A percentile compares a stretch with the other conserved stretches of the same genome.
These are phyloP conservation scores for Palloptera scutellata DNA, from an alignment of 2,888 invertebrate genomes.

Conservation along the genomic window DNA sequence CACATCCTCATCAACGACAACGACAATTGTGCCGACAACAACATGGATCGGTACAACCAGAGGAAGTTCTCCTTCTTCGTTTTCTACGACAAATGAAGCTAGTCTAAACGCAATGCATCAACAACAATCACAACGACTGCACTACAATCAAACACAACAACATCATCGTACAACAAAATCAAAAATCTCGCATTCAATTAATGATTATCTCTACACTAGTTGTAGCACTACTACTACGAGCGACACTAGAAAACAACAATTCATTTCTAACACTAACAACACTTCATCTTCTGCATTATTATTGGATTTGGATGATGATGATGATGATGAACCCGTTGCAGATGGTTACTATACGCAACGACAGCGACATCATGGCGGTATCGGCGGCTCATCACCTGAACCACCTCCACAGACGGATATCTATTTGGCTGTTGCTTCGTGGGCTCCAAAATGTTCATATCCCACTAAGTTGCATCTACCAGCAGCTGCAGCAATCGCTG, in stretches of 20 bases:
- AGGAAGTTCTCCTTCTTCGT: slow-evolving; percentile 16
- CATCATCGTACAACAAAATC: slow-evolving; percentile 36
- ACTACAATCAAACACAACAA: slow-evolving; percentile 35
- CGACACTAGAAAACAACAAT: slow-evolving; percentile 33
- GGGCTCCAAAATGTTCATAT: slow-evolving; percentile 76
- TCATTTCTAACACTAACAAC: too few relatives aligned
- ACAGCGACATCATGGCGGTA: too few relatives aligned
- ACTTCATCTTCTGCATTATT: background rate
- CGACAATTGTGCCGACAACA: slow-evolving; percentile 48
- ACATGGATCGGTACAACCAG: slow-evolving; percentile 50
- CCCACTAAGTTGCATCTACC: slow-evolving; percentile 56
- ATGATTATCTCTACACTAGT: slow-evolving; percentile 57
- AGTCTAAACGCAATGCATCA: slow-evolving; percentile 8
- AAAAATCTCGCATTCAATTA: slow-evolving; percentile 52
- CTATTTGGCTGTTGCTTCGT: slow-evolving; percentile 76
- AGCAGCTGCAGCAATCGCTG: slow-evolving; percentile 28
- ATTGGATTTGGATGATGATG: background rate
- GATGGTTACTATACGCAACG: slow-evolving; percentile 55
- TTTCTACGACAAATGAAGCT: slow-evolving; percentile 15
- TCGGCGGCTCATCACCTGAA: slow-evolving; percentile 58
- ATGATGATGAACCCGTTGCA: slow-evolving; percentile 45
- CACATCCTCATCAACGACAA: slow-evolving; percentile 33
- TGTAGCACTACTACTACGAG: slow-evolving; percentile 37
- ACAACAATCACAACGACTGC: slow-evolving; percentile 20
- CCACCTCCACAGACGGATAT: slow-evolving; percentile 68